These are phyloP conservation scores for Ptiloglossa arizonensis DNA, from an alignment of 1,140 invertebrate genomes.

Conservation along the genomic window DNA sequence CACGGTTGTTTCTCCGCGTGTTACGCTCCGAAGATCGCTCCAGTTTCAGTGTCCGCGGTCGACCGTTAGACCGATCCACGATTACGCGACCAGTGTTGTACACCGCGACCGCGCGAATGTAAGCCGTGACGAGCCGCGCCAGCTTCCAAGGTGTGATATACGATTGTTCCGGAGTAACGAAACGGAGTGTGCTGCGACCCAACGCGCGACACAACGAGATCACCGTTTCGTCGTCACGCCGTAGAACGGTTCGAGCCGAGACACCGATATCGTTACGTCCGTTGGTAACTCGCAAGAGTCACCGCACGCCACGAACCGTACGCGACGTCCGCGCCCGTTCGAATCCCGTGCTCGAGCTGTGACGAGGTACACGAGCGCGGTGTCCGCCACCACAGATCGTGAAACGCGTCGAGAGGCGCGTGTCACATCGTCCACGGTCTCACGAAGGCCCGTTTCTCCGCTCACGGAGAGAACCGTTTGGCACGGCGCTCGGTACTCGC, in stretches of 20 bases:
- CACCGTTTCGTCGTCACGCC: too few relatives aligned
- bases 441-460: constrained; percentile 15
- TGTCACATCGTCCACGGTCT: constrained; percentile 1
- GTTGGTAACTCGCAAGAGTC: too few relatives aligned
- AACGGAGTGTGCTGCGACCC: neutral
- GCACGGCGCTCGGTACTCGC: constrained; percentile 67
- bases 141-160: too few relatives aligned
- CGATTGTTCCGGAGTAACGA: too few relatives aligned
- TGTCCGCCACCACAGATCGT: constrained; percentile 19
- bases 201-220: too few relatives aligned
- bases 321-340: too few relatives aligned
- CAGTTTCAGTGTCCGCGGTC: constrained; percentile 18
- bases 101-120: constrained; percentile 47
- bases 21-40: neutral
- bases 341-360: too few relatives aligned
- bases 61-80: neutral
- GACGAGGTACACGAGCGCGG: too few relatives aligned
- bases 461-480: constrained; percentile 30
- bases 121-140: too few relatives aligned
- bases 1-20: neutral
- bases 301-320: too few relatives aligned
- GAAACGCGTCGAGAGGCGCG: constrained; percentile 17
- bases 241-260: too few relatives aligned
- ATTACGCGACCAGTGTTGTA: constrained; percentile 45
- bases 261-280: too few relatives aligned